Conservation (phyloP, 1,140 invertebrate genomes). For the Mylabris phalerata region DNA sequence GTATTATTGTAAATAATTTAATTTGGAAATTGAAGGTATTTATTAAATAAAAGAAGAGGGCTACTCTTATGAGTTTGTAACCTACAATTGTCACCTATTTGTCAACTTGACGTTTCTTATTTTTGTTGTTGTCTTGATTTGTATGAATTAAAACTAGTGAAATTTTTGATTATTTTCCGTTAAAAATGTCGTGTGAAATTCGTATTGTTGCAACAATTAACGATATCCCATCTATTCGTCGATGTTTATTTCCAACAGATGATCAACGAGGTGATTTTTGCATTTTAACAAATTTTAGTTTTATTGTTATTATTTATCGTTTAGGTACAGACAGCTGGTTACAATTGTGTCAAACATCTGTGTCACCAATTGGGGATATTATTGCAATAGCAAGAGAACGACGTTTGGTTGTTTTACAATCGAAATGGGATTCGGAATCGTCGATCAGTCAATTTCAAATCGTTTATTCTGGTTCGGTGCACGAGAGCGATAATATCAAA, state of each 20-base stretch:
- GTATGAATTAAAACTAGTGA: conserved; percentile 1
- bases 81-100: too few species aligned
- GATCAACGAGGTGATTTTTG: conserved; percentile 39
- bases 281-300: not conserved
- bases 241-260: conserved; percentile 50
- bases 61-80: too few species aligned
- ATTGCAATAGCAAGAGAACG: conserved; percentile 60
- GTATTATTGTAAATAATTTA: too few species aligned
- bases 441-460: conserved; percentile 45
- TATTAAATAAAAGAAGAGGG: too few species aligned
- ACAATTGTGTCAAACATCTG: conserved; percentile 59
- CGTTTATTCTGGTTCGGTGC: conserved; percentile 50
- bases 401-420: conserved; percentile 57
- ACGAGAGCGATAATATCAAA: conserved; percentile 46
- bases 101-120: not conserved
- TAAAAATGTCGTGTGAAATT: conserved; percentile 60
- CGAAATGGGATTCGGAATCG: conserved; percentile 53
- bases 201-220: conserved; percentile 58
- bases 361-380: conserved; percentile 67
- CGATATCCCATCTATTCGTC: conserved; percentile 53
- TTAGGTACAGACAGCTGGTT: conserved; percentile 61
- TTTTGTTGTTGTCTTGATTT: conserved; percentile 2
- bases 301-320: conserved; percentile 15
- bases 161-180: not conserved
- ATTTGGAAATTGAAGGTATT: too few species aligned